Percentiles rank a stretch among this genome's conserved stretches.
phyloP scores from a whole-genome alignment of 2,797 vertebrate species.

The Schizothorax lantsangensis region DNA sequence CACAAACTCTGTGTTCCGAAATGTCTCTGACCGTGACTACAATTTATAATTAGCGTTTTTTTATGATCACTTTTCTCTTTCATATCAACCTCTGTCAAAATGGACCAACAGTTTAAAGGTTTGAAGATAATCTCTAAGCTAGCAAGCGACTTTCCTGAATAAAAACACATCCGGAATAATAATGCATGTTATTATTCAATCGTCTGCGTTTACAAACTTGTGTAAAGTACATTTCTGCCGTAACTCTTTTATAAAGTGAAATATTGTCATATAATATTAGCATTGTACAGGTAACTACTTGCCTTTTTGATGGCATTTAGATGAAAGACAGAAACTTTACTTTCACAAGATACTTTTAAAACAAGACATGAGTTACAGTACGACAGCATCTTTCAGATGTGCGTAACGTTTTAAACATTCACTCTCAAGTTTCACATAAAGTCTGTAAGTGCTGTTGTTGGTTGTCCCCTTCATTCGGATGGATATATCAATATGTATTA shows the following conservation, averaged over 20 bases:
- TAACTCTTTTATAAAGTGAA: slow-evolving; percentile 28
- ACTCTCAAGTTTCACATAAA: slow-evolving; percentile 9
- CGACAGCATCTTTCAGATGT: slow-evolving; percentile 27
- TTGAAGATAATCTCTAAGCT: not conserved
- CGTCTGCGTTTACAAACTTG: not conserved
- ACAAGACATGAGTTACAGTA: slow-evolving; percentile 1
- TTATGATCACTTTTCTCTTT: not conserved
- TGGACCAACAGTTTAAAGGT: not conserved
- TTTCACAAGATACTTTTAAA: not conserved
- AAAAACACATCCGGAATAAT: not conserved
- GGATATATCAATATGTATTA: not conserved
- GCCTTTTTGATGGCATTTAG: not conserved
- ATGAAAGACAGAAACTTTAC: not conserved
- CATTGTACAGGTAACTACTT: slow-evolving; percentile 29
- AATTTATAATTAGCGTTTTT: not conserved
- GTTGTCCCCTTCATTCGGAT: slow-evolving; percentile 32
- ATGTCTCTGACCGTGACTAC: not conserved
- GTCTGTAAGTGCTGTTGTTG: slow-evolving; percentile 47
- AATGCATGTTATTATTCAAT: not conserved
- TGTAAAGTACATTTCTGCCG: not conserved
- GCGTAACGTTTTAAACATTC: slow-evolving; percentile 21
- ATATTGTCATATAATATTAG: slow-evolving; percentile 17
- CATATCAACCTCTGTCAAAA: not conserved
- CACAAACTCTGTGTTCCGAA: not conserved
- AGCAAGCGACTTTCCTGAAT: not conserved